Percentiles rank a stretch among this genome's conserved stretches.
Conservation (phyloP, 2,797 vertebrate species). For the Scyliorhinus canicula region DNA sequence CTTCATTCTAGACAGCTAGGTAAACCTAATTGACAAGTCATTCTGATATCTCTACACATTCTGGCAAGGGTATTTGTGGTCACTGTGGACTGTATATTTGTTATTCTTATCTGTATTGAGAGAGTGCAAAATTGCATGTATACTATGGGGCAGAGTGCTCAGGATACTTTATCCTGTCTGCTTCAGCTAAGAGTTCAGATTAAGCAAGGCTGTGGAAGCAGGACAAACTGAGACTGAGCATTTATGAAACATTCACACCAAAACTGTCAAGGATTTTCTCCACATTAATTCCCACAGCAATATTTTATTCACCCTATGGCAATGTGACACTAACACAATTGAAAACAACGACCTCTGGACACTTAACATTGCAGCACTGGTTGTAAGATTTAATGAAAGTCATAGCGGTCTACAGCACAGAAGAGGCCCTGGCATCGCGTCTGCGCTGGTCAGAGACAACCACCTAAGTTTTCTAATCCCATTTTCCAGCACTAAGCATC, state of each 20-base stretch:
- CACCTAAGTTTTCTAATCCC: too few relatives aligned
- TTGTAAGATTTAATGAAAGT: too few relatives aligned
- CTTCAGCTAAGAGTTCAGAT: background rate
- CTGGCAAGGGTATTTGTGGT: background rate
- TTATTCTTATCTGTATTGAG: background rate
- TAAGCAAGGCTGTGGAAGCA: background rate
- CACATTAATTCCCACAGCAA: too few relatives aligned
- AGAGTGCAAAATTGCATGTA: background rate
- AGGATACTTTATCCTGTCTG: background rate
- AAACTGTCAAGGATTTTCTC: background rate
- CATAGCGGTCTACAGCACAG: too few relatives aligned
- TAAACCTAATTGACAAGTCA: slow-evolving; percentile 29
- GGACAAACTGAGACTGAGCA: background rate
- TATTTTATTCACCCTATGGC: background rate
- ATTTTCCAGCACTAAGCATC: too few relatives aligned
- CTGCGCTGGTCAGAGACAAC: too few relatives aligned
- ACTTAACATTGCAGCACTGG: background rate
- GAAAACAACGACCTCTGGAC: background rate
- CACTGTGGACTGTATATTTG: background rate
- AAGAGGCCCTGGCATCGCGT: too few relatives aligned
- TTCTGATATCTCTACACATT: background rate
- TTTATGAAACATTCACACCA: background rate
- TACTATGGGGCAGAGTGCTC: background rate
- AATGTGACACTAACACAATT: background rate
- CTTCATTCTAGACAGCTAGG: background rate